Percentiles rank a stretch among this genome's conserved stretches.
phyloP scores from a whole-genome alignment of 2,797 vertebrate genomes.

The Iguana delicatissima region DNA sequence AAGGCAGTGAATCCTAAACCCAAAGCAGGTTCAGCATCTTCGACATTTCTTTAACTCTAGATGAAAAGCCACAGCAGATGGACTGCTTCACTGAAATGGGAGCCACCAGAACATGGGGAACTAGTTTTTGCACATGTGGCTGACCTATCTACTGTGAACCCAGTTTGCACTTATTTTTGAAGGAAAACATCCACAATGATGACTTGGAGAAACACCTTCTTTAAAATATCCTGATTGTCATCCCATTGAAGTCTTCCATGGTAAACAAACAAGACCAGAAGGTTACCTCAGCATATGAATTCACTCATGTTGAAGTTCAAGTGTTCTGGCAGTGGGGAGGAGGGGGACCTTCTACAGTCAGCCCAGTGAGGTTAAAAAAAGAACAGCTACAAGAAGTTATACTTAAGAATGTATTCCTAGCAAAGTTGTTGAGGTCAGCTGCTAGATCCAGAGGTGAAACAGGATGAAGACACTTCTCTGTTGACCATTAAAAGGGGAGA shows the following conservation, averaged over 20 bases:
- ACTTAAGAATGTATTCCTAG: neutral
- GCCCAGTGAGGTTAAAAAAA: neutral
- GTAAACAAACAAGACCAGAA: neutral
- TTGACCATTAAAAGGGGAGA: too few relatives aligned
- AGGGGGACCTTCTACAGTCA: neutral
- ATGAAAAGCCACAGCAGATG: too few relatives aligned
- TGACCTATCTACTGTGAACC: neutral
- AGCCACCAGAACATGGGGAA: too few relatives aligned
- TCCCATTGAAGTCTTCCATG: neutral
- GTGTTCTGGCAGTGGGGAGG: too few relatives aligned
- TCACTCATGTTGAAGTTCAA: neutral
- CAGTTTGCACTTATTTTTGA: neutral
- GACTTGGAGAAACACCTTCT: neutral
- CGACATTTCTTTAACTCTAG: too few relatives aligned
- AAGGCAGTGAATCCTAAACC: too few relatives aligned
- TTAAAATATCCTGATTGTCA: neutral
- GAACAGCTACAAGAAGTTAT: accelerated
- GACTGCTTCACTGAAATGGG: too few relatives aligned
- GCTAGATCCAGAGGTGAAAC: too few relatives aligned
- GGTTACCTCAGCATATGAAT: neutral
- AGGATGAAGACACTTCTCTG: too few relatives aligned
- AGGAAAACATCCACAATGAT: neutral
- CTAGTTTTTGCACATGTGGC: too few relatives aligned
- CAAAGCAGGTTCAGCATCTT: too few relatives aligned
- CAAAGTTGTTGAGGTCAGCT: too few relatives aligned